A percentile compares a stretch with the other conserved stretches of the same genome.
Conservation (phyloP, 2,797 vertebrate genomes). For the Varecia variegata region DNA sequence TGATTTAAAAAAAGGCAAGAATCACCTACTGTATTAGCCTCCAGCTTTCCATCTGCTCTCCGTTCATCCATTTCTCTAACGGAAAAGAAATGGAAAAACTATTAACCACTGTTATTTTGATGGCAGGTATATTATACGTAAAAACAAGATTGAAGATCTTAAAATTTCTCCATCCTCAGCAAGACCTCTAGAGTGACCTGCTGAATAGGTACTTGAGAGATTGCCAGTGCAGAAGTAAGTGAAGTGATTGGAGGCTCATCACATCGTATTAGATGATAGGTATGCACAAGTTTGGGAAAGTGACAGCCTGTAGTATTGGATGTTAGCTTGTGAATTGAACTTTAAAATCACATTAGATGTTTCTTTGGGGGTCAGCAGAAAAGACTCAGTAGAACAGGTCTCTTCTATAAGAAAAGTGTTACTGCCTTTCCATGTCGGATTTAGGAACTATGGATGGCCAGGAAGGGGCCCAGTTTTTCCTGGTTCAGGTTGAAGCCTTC, state of each 20-base stretch:
- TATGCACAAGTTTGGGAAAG: neutral
- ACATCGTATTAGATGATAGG: neutral
- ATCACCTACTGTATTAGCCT: neutral
- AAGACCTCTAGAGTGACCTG: slow-evolving; percentile 36
- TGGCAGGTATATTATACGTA: slow-evolving; percentile 46
- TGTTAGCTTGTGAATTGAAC: slow-evolving; percentile 61
- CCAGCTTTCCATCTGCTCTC: neutral
- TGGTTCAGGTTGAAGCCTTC: neutral
- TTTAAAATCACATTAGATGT: slow-evolving; percentile 47
- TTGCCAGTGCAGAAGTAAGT: slow-evolving; percentile 21
- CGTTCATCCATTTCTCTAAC: neutral
- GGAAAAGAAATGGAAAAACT: slow-evolving; percentile 50
- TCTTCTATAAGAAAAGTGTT: slow-evolving; percentile 3
- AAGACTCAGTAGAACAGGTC: neutral
- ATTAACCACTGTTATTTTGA: slow-evolving; percentile 49
- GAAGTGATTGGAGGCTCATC: slow-evolving; percentile 21
- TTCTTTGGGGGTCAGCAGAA: slow-evolving; percentile 61
- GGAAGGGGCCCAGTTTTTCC: neutral
- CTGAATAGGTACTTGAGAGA: slow-evolving; percentile 7
- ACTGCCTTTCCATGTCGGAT: neutral
- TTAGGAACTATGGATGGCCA: neutral
- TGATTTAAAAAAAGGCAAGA: slow-evolving; percentile 28
- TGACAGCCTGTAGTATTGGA: neutral
- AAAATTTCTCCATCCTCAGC: slow-evolving; percentile 55
- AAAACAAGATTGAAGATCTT: slow-evolving; percentile 61